Evolutionary conservation across 2,113 vertebrate genomes (phyloP), one percentile per base, ranked within the genome.

Genomic region (Arizona elegans): DNA sequence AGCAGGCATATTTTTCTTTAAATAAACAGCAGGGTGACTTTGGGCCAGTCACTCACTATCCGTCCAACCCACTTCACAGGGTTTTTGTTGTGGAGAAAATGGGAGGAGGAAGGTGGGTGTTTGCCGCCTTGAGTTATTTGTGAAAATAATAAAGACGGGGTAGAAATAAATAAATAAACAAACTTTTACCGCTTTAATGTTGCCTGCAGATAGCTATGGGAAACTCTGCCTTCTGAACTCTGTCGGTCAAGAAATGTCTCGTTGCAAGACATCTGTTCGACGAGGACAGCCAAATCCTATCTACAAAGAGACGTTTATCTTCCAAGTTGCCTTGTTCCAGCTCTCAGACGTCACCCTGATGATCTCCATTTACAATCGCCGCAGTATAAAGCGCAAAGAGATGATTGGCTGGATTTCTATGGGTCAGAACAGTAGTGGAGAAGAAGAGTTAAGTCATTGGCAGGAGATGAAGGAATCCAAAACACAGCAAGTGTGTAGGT

Each of bases 301-400:
- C 96, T 99, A 99, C 97, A 99, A 99, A 97, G 99, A 99, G 96
- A 99, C 98, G 0, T 99, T 99, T 95, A 97, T 99, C 95, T 99
- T 99, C 98, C 99, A 99, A 96, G 98, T 99, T 88, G 99, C 99
- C 52, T 98, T 99, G 56, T 99, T 99, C 97, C 99, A 99, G 98
- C 98, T 99, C 90, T 99, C 98, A 0, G 99, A 99, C 0, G 99
- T 99, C 96, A 99, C 99, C 0, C 96, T 99, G 70, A 98, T 99
- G 97, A 97, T 99, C 95, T 99, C 99, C 88, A 93, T 99, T 95
- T 99, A 98, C 96, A 99, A 98, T 96, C 98, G 98, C 3, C 98
- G 98, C 93, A 98, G 98, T 96, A 98, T 99, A 98, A 99, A 99
- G 96, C 98, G 99, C 94, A 99, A 99, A 94, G 99, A 99, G 98